Base-by-base conservation (phyloP, 2,888 invertebrate genomes). In the Tetropium fuscum region DNA sequence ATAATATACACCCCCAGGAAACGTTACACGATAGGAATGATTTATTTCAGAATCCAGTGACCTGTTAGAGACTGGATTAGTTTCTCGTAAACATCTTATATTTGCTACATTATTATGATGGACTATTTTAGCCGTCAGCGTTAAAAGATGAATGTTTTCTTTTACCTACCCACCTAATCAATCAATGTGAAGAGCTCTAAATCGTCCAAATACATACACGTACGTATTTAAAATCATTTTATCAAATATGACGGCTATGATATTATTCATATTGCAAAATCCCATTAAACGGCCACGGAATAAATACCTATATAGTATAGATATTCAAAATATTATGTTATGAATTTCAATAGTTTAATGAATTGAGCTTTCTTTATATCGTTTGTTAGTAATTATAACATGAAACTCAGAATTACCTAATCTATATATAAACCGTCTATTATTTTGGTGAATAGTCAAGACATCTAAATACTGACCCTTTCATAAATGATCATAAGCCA, bases 121-220 rank as follows among this genome's bases (percentile, higher is more conserved):
- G 56, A 53, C 58, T 61, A 51, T 54, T 40, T 34, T 19, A 53
- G 19, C 55, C 53, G 63, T 59, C 63, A 56, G 30, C 27, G 40
- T 30, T 53, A 51, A 48, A 53, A 59, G 63, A 63, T 63, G 25
- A 53, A 63, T 63, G 59, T 43, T 53, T 48, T 30, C 47, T 48
- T 44, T 34, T 44, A 44, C 44, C 44, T 27, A n/a, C 47, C 25
- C 15, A 44, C 27, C 47, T 34, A 47, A 32, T 47, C 32, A 30
- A 47, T 47, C 47, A 47, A 47, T 1, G 3, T n/a, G 27, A 30
- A 25, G 8, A 44, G 27, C 44, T 44, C 11, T 16, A 27, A 20
- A 41, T 7, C 34, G 15, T 15, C 13, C 15, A 34, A n/a, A 11
- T 30, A 15, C 36, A 3, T 5, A 15, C n/a, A n/a, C n/a, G n/a